Evolutionary conservation across 2,113 vertebrate species (phyloP).

Genomic region (Zosterops borbonicus): DNA sequence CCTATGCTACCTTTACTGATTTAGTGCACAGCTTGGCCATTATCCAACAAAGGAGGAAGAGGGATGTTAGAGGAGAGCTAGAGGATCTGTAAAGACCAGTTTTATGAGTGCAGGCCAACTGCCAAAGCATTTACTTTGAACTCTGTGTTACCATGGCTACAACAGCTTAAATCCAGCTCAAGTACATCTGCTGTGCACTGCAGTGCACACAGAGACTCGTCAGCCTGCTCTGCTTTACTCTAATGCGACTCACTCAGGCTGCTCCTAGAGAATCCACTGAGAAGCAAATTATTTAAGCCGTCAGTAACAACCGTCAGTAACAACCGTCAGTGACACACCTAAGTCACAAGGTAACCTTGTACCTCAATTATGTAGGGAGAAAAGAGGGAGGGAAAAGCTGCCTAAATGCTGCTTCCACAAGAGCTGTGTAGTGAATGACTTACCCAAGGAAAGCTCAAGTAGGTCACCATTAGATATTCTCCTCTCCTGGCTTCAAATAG

Average conservation of each 20-base stretch:
- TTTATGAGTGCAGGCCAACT: not conserved
- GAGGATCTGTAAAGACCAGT: not conserved
- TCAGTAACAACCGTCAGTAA: not conserved
- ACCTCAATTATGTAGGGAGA: not conserved
- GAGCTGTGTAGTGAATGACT: not conserved
- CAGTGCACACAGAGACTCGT: not conserved
- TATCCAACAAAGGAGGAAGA: not conserved
- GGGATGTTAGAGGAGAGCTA: not conserved
- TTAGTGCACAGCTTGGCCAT: not conserved
- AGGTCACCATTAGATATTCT: not conserved
- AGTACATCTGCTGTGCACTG: not conserved
- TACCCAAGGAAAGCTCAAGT: not conserved
- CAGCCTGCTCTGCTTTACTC: not conserved
- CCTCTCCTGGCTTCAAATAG: not conserved
- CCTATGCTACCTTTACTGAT: not conserved
- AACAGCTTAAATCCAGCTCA: not conserved
- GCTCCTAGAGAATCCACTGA: not conserved
- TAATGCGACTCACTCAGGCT: rapidly evolving
- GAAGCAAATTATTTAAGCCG: not conserved
- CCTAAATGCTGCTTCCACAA: not conserved
- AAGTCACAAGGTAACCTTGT: not conserved
- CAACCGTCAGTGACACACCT: not conserved
- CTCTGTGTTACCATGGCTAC: not conserved
- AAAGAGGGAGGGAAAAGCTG: not conserved
- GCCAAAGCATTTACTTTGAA: constrained; percentile 24